Evolutionary conservation across 1,140 invertebrate species (phyloP), one percentile per base, ranked within the genome.

Genomic region (Tetramorium simillimum): DNA sequence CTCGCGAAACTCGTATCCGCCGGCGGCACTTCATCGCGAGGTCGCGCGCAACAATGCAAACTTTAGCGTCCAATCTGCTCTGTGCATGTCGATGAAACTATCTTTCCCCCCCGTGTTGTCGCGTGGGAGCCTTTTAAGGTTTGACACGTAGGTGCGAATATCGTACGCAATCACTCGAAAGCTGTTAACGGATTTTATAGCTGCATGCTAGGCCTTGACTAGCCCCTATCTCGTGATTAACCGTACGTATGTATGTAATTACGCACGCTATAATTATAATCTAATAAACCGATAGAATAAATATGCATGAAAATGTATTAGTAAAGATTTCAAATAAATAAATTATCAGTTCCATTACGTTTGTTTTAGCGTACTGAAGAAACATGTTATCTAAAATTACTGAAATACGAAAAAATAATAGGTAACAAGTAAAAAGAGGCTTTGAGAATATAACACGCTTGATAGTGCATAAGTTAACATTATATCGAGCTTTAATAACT

Each of bases 131-230:
- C 28, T 24, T 65, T 33, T 65, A 49, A 49, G 43, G 28, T 37
- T 43, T 65, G 12, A 65, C 76, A 65, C 60, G 9, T 60, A 78
- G 18, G 76, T 78, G 76, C 18, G 28, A 78, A 78, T 33, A 51
- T 18, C 3, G 2, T 65, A 1, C 24, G 49, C 76, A 78, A 53
- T 5, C 40, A 9, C 43, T 33, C 60, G 76, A 78, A 78, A 65
- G 76, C 5, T 63, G 21, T 60, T 76, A 18, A 10, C 43, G 18
- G 12, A 63, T 65, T 78, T 78, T 49, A 65, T 21, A 43, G 14
- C 4, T 9, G 14, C 43, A 21, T 33, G 24, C 12, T 7, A 43
- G 12, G 60, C 43, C 60, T 65, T 14, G n/a, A 49, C 49, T 78
- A 63, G 1, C 18, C 7, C 12, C 28, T 33, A 33, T 49, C 24